Percentiles rank a stretch among this genome's conserved stretches.
These are phyloP conservation scores for Leucania comma DNA, from an alignment of 2,888 invertebrate genomes.

Conservation along the genomic window DNA sequence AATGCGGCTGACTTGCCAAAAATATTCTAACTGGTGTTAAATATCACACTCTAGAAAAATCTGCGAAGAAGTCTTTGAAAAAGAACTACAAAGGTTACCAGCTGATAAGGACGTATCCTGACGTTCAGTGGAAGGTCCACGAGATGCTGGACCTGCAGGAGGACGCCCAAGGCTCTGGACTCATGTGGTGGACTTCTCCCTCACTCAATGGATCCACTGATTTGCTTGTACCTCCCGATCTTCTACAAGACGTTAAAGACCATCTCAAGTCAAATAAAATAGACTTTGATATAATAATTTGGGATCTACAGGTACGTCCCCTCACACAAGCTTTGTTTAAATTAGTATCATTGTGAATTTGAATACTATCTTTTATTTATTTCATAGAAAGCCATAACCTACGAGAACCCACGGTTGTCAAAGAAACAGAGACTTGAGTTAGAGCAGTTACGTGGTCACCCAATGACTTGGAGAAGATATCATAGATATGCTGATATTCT, in stretches of 20 bases:
- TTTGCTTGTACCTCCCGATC: conserved; percentile 93
- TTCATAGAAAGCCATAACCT: conserved; percentile 92
- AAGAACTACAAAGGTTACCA: conserved; percentile 91
- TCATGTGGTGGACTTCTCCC: conserved; percentile 89
- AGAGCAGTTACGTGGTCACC: conserved; percentile 90
- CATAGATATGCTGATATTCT: conserved; percentile 93
- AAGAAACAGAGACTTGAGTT: conserved; percentile 91
- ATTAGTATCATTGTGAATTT: background rate
- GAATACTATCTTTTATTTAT: conserved; percentile 20
- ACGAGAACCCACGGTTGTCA: conserved; percentile 92
- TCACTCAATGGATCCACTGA: conserved; percentile 91
- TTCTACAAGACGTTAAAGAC: conserved; percentile 90
- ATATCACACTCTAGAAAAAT: conserved; percentile 72
- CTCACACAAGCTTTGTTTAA: background rate
- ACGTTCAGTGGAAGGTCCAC: conserved; percentile 84
- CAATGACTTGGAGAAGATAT: conserved; percentile 93
- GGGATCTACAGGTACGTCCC: conserved; percentile 92
- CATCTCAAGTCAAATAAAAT: conserved; percentile 92
- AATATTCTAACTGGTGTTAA: conserved; percentile 29
- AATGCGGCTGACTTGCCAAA: conserved; percentile 31
- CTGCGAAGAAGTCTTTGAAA: conserved; percentile 81
- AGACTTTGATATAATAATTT: conserved; percentile 92
- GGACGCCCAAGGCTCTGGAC: conserved; percentile 86
- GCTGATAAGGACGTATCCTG: conserved; percentile 85
- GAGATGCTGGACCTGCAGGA: conserved; percentile 87